These are phyloP conservation scores for Acronicta alni DNA, from an alignment of 2,888 invertebrate genomes.

Conservation along the genomic window DNA sequence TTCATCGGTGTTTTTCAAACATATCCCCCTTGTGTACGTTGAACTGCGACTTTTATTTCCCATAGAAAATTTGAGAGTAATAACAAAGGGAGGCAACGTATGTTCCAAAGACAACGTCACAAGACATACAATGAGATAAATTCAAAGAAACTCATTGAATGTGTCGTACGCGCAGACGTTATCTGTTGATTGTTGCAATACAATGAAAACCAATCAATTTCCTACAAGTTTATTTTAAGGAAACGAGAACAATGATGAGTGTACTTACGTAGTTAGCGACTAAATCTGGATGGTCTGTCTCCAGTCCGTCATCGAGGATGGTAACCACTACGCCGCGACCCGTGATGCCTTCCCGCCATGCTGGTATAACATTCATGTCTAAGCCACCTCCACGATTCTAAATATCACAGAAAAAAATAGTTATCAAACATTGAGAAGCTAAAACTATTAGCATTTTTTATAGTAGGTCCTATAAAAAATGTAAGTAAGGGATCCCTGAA, in stretches of 20 bases:
- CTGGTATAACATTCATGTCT: slow-evolving; percentile 98
- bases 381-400: slow-evolving; percentile 97
- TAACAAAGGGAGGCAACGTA: slow-evolving; percentile 36
- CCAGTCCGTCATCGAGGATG: slow-evolving; percentile 98
- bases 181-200: slow-evolving; percentile 27
- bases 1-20: slow-evolving; percentile 59
- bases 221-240: slow-evolving; percentile 8
- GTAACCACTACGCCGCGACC: slow-evolving; percentile 98
- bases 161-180: slow-evolving; percentile 14
- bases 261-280: slow-evolving; percentile 96
- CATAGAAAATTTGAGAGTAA: slow-evolving; percentile 40
- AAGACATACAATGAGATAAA: slow-evolving; percentile 34
- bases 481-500: no score
- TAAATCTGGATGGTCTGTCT: slow-evolving; percentile 98
- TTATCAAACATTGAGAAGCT: background rate
- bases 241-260: slow-evolving; percentile 15
- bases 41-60: slow-evolving; percentile 35
- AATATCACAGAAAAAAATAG: slow-evolving; percentile 58
- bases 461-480: no score
- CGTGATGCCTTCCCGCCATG: slow-evolving; percentile 98
- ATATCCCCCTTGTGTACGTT: slow-evolving; percentile 30
- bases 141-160: slow-evolving; percentile 37
- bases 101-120: slow-evolving; percentile 26
- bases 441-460: no score
- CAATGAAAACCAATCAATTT: slow-evolving; percentile 20